A percentile compares a stretch with the other conserved stretches of the same genome.
Evolutionary conservation across 2,888 invertebrate species (phyloP).

Genomic region (Hypsopygia costalis): DNA sequence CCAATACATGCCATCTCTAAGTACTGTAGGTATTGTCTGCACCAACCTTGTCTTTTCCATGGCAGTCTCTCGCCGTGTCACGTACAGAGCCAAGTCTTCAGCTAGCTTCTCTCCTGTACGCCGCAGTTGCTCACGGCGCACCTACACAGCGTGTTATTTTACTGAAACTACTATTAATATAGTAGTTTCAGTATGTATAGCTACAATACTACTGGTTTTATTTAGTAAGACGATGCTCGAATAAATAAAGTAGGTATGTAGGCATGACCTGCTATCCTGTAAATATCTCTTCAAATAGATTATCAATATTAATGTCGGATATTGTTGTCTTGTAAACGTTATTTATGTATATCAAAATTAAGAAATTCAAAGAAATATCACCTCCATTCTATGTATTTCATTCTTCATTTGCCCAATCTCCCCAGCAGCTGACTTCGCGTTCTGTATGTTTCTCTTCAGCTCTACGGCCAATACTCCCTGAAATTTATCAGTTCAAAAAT

Average conservation of each 20-base stretch:
- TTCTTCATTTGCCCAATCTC: slow-evolving; percentile 88
- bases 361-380: slow-evolving; percentile 37
- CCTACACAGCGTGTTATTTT: slow-evolving; percentile 40
- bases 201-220: too few species aligned
- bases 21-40: too few species aligned
- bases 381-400: slow-evolving; percentile 93
- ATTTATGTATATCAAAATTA: neutral
- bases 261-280: too few species aligned
- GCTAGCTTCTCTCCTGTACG: slow-evolving; percentile 64
- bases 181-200: too few species aligned
- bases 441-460: slow-evolving; percentile 83
- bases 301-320: too few species aligned
- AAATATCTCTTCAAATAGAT: too few species aligned
- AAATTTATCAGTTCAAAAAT: too few species aligned
- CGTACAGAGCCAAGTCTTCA: slow-evolving; percentile 64
- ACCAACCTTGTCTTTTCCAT: slow-evolving; percentile 48
- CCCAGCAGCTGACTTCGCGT: slow-evolving; percentile 83
- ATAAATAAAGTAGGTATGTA: too few species aligned
- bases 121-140: slow-evolving; percentile 66
- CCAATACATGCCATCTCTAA: too few species aligned
- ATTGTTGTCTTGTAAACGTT: too few species aligned
- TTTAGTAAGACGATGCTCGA: too few species aligned
- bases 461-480: slow-evolving; percentile 84
- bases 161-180: too few species aligned
- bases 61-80: slow-evolving; percentile 63